phyloP scores from a whole-genome alignment of 2,113 vertebrate genomes.

The Entelurus aequoreus region DNA sequence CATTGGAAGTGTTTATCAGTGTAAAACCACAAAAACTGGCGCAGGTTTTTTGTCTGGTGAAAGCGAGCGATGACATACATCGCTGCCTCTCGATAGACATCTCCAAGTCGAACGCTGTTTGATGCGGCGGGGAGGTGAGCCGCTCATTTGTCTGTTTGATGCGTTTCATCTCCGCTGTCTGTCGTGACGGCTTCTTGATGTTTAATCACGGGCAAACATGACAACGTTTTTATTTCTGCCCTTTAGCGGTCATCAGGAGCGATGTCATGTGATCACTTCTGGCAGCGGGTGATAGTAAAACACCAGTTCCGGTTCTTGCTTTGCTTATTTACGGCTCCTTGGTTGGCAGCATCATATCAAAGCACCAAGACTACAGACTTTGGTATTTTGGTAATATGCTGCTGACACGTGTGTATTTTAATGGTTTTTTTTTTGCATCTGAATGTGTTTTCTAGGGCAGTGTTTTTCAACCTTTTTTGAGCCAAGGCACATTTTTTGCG shows the following conservation, averaged over 20 bases:
- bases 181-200: constrained; percentile 1
- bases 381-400: no score
- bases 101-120: constrained; percentile 4
- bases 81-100: constrained; percentile 5
- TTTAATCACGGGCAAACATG: not conserved
- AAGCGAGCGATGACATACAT: not conserved
- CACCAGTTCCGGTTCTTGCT: no score
- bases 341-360: not conserved
- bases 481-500: no score
- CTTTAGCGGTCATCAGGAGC: not conserved
- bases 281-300: not conserved
- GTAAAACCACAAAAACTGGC: not conserved
- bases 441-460: not conserved
- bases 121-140: constrained; percentile 1
- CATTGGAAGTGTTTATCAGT: not conserved
- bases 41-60: not conserved
- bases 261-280: not conserved
- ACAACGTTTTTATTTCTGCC: constrained; percentile 4
- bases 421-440: not conserved
- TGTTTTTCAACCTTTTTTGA: no score
- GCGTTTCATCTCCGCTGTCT: not conserved
- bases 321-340: no score
- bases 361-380: not conserved
- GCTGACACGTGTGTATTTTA: not conserved
- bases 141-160: constrained; percentile 11